These are phyloP conservation scores for Sceliomorpha sp. DNA, from an alignment of 2,888 invertebrate genomes.

Conservation along the genomic window DNA sequence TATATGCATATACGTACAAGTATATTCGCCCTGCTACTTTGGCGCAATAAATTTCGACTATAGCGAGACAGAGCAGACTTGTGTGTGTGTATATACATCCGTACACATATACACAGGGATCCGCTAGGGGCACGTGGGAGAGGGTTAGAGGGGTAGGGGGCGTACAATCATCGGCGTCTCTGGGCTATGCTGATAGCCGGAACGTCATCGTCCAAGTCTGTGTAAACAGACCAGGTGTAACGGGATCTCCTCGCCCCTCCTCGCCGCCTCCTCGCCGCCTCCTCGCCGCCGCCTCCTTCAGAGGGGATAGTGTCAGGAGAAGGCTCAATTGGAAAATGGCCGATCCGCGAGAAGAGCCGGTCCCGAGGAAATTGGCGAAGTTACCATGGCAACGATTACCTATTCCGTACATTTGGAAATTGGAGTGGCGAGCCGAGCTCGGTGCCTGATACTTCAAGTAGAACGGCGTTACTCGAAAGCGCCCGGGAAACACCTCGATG, in stretches of 20 bases:
- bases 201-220: constrained; percentile 5
- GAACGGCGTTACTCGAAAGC: constrained; percentile 47
- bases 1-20: constrained; percentile 4
- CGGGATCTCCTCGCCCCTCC: constrained; percentile 16
- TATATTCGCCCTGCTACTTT: constrained; percentile 15
- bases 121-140: constrained; percentile 11
- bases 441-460: constrained; percentile 49
- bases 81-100: too few species aligned
- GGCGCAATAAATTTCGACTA: constrained; percentile 3
- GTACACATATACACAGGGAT: too few species aligned
- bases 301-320: constrained; percentile 33
- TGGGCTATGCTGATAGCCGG: too few species aligned
- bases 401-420: constrained; percentile 57
- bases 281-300: too few species aligned
- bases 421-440: constrained; percentile 49
- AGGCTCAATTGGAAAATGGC: constrained; percentile 55
- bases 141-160: not conserved
- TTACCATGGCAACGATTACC: constrained; percentile 57
- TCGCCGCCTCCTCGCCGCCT: too few species aligned
- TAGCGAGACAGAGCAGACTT: too few species aligned
- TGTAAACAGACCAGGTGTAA: constrained; percentile 46
- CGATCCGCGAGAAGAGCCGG: constrained; percentile 48
- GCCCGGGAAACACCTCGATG: constrained; percentile 44
- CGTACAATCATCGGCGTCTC: too few species aligned
- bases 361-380: constrained; percentile 51